These are phyloP conservation scores for Helicoverpa armigera DNA, from an alignment of 1,140 invertebrate species.

Conservation along the genomic window DNA sequence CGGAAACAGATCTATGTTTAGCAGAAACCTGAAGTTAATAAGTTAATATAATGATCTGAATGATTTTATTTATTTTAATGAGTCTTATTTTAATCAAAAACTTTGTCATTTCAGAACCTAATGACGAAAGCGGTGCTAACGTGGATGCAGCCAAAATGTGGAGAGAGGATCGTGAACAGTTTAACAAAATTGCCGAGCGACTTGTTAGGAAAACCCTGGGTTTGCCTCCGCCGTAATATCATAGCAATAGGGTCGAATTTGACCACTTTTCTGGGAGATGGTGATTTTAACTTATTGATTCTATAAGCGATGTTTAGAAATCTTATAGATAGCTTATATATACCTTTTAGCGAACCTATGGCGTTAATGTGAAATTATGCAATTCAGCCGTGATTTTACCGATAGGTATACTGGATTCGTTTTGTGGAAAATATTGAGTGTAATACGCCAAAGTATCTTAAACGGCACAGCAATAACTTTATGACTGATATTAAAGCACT, in stretches of 20 bases:
- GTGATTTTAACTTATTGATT: conserved; percentile 1
- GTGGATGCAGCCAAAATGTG: conserved; percentile 99
- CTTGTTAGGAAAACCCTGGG: conserved; percentile 96
- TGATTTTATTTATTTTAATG: too few relatives aligned
- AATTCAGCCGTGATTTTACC: not conserved
- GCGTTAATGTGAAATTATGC: too few relatives aligned
- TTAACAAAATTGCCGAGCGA: conserved; percentile 96
- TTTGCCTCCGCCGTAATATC: conserved; percentile 51
- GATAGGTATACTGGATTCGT: not conserved
- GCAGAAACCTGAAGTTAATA: too few relatives aligned
- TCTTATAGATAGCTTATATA: not conserved
- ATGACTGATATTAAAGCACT: too few relatives aligned
- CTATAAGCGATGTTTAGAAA: not conserved
- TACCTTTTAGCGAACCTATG: not conserved
- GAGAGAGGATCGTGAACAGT: conserved; percentile 97
- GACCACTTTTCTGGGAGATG: not conserved
- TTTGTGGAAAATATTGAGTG: conserved; percentile 30
- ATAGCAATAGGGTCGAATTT: conserved; percentile 18
- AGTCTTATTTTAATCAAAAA: not conserved
- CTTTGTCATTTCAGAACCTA: conserved; percentile 92
- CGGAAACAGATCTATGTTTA: too few relatives aligned
- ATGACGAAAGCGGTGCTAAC: conserved; percentile 99
- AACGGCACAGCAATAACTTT: too few relatives aligned
- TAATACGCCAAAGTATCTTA: not conserved
- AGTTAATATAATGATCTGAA: too few relatives aligned